Conservation (phyloP, 1,140 invertebrate genomes). For the Acromyrmex heyeri region DNA sequence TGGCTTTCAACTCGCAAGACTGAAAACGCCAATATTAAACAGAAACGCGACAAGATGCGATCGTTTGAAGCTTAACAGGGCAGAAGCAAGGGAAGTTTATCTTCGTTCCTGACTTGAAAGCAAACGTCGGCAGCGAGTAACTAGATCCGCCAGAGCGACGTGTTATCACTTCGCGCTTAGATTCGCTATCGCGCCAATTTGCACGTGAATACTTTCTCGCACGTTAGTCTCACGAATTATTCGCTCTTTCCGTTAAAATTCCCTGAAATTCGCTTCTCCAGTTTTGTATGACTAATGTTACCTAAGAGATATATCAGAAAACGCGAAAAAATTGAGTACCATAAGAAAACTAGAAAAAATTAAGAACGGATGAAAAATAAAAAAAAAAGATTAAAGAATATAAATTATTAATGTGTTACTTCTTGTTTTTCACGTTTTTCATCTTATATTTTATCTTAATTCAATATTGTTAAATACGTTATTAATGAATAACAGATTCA, state of each 20-base stretch:
- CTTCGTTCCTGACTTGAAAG: slow-evolving; percentile 46
- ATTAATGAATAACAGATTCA: too few species aligned
- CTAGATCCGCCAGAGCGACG: slow-evolving; percentile 32
- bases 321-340: background rate
- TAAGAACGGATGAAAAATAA: background rate
- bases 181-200: slow-evolving; percentile 51
- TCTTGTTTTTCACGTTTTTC: background rate
- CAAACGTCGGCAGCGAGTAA: slow-evolving; percentile 46
- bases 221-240: slow-evolving; percentile 38
- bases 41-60: slow-evolving; percentile 26
- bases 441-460: background rate
- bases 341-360: background rate
- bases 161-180: slow-evolving; percentile 51
- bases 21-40: slow-evolving; percentile 39
- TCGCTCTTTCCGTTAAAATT: slow-evolving; percentile 15
- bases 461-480: background rate
- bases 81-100: slow-evolving; percentile 33
- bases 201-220: slow-evolving; percentile 53
- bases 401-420: background rate
- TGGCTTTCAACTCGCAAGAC: background rate
- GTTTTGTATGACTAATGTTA: slow-evolving; percentile 6
- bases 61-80: slow-evolving; percentile 34
- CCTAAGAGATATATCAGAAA: background rate
- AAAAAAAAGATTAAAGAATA: slow-evolving; percentile 7
- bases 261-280: slow-evolving; percentile 13